A percentile compares a stretch with the other conserved stretches of the same genome.
Evolutionary conservation across 2,888 invertebrate species (phyloP).

Genomic region (Hirtodrosophila alboralis): DNA sequence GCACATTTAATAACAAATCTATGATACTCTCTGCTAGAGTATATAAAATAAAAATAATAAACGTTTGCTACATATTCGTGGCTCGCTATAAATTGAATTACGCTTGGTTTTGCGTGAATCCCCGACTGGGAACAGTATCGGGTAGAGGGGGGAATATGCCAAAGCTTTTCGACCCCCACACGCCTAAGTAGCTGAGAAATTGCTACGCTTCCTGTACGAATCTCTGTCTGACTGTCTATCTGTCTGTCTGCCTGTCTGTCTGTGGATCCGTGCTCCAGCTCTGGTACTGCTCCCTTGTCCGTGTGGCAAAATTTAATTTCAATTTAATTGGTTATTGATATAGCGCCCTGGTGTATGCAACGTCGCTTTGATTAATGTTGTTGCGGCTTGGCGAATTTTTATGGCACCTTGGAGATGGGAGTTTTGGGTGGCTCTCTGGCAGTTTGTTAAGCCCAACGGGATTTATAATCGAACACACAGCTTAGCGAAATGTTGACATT

Average conservation of each 20-base stretch:
- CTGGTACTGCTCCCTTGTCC: slow-evolving; percentile 21
- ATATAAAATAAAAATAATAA: too few species aligned
- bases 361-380: slow-evolving; percentile 73
- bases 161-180: slow-evolving; percentile 57
- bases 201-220: slow-evolving; percentile 53
- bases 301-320: slow-evolving; percentile 73
- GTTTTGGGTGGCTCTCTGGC: slow-evolving; percentile 4
- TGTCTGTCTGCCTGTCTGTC: slow-evolving; percentile 6
- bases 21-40: too few species aligned
- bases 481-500: slow-evolving; percentile 31
- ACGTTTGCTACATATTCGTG: slow-evolving; percentile 63
- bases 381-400: slow-evolving; percentile 72
- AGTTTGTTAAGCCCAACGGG: slow-evolving; percentile 39
- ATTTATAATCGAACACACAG: slow-evolving; percentile 38
- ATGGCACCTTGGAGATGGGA: slow-evolving; percentile 72
- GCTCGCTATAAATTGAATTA: slow-evolving; percentile 72
- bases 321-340: slow-evolving; percentile 78
- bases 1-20: neutral
- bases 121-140: too few species aligned
- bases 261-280: slow-evolving; percentile 20
- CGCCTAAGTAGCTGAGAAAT: slow-evolving; percentile 76
- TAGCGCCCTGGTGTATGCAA: slow-evolving; percentile 74
- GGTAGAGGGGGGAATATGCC: slow-evolving; percentile 22
- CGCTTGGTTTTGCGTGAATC: slow-evolving; percentile 27
- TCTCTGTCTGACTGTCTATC: slow-evolving; percentile 7